Evolutionary conservation across 2,797 vertebrate genomes (phyloP), one percentile per base, ranked within the genome.

Genomic region (Alca torda): DNA sequence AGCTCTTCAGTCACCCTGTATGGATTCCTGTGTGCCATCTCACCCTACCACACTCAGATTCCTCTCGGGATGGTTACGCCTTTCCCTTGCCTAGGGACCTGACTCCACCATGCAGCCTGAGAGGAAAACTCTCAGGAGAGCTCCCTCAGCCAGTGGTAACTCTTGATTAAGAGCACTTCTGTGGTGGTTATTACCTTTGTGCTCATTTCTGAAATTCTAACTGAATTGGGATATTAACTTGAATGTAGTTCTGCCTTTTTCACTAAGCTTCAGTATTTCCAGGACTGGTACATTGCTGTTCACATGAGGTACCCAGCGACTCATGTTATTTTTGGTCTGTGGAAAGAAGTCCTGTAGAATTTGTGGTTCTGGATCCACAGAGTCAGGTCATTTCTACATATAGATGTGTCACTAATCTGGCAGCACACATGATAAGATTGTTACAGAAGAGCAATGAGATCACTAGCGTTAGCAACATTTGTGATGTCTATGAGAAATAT

Each of bases 31-130:
- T 39, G 43, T 51, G 43, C 39, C 37, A 6, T 35, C 31, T 16
- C 6, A 56, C 14, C 39, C 39, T 21, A 3, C 8, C 53, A n/a
- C 2, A 1, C 9, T 54, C 24, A 33, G 6, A 63, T 39, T 78
- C 9, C 43, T 41, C 20, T 37, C 0, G 0, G 53, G 17, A 33
- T 10, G 16, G 8, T 15, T 53, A 54, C 9, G 18, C 21, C 5
- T 37, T 63, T 75, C 21, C 45, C 26, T 18, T 68, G 18, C 7
- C 31, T 8, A 10, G 31, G 26, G 20, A 56, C 43, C 24, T 79
- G 41, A 73, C 21, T 76, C 31, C 2, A 20, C 8, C 33, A 24
- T 6, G 3, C 12, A 85, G 9, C 17, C 41, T 39, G 30, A 53
- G 35, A 88, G 10, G 17, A 46, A 85, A 67, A 37, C 48, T 45